phyloP scores from a whole-genome alignment of 1,140 invertebrate genomes.

The Panagrolaimus sp. region DNA sequence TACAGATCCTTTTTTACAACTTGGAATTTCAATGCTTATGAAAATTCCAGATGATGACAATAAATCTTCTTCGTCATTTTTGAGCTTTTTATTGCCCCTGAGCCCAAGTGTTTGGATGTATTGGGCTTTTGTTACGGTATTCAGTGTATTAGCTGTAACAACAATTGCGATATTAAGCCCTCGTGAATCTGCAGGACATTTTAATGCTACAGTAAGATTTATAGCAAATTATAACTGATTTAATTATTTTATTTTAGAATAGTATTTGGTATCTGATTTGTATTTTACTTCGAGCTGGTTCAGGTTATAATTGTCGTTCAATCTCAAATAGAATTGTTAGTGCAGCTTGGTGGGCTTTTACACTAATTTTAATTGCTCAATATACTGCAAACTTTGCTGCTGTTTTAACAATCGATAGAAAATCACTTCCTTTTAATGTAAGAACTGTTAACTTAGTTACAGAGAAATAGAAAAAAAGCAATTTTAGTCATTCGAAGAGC shows the following conservation, averaged over 20 bases:
- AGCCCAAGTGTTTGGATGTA: conserved; percentile 66
- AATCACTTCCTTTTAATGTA: conserved; percentile 89
- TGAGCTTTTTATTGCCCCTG: conserved; percentile 65
- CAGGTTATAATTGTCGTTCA: conserved; percentile 69
- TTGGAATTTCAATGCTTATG: conserved; percentile 61
- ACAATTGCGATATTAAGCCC: conserved; percentile 37
- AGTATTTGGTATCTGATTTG: conserved; percentile 39
- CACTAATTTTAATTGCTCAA: conserved; percentile 90
- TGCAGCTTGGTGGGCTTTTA: conserved; percentile 98
- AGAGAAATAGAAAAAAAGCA: conserved; percentile 83
- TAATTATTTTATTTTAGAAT: conserved; percentile 19
- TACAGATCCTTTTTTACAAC: conserved; percentile 84
- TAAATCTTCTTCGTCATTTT: conserved; percentile 71
- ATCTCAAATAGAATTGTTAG: conserved; percentile 84
- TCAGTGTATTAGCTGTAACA: conserved; percentile 33
- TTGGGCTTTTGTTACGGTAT: conserved; percentile 59
- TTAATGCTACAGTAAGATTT: conserved; percentile 28
- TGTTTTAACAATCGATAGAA: conserved; percentile 82
- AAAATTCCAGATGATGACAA: conserved; percentile 72
- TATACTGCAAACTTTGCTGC: conserved; percentile 95
- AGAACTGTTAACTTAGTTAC: conserved; percentile 82
- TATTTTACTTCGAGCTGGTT: conserved; percentile 45
- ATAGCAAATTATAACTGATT: background rate
- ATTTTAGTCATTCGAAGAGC: conserved; percentile 45
- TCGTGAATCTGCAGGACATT: conserved; percentile 31